Evolutionary conservation across 2,888 invertebrate genomes (phyloP).

Genomic region (Opisthograptis luteolata): DNA sequence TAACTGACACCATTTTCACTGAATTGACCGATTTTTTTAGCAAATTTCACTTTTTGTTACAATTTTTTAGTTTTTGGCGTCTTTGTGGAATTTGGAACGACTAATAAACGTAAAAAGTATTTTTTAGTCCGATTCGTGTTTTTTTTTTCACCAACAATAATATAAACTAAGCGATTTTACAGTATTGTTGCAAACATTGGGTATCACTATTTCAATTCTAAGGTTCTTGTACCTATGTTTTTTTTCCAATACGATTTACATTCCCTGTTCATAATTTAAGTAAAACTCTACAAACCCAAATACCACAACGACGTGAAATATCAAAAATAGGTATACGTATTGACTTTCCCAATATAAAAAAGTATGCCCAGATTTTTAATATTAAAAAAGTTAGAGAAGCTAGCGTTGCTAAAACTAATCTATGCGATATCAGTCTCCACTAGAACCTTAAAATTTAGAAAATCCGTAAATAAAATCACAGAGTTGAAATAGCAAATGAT

Average conservation of each 20-base stretch:
- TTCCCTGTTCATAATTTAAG: slow-evolving; percentile 66
- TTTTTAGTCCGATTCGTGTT: not conserved
- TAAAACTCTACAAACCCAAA: slow-evolving; percentile 39
- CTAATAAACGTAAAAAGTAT: not conserved
- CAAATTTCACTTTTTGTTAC: slow-evolving; percentile 52
- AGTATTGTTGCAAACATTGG: not conserved
- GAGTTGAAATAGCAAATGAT: slow-evolving; percentile 81
- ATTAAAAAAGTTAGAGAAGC: slow-evolving; percentile 78
- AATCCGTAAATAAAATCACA: slow-evolving; percentile 83
- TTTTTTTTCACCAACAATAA: not conserved
- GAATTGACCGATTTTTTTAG: slow-evolving; percentile 77
- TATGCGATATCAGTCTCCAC: slow-evolving; percentile 84
- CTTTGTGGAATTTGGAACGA: slow-evolving; percentile 56
- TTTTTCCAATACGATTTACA: not conserved
- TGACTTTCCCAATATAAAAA: slow-evolving; percentile 52
- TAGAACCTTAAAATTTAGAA: slow-evolving; percentile 83
- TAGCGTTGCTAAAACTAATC: slow-evolving; percentile 84
- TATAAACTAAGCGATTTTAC: not conserved
- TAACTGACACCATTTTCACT: slow-evolving; percentile 78
- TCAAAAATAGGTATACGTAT: slow-evolving; percentile 40
- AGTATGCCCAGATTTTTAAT: slow-evolving; percentile 65
- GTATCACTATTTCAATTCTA: slow-evolving; percentile 5
- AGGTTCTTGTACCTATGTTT: slow-evolving; percentile 4
- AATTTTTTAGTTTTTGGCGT: slow-evolving; percentile 53
- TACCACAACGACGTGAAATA: slow-evolving; percentile 41